A percentile compares a stretch with the other conserved stretches of the same genome.
Evolutionary conservation across 2,113 vertebrate species (phyloP).

Genomic region (Lepus timidus): DNA sequence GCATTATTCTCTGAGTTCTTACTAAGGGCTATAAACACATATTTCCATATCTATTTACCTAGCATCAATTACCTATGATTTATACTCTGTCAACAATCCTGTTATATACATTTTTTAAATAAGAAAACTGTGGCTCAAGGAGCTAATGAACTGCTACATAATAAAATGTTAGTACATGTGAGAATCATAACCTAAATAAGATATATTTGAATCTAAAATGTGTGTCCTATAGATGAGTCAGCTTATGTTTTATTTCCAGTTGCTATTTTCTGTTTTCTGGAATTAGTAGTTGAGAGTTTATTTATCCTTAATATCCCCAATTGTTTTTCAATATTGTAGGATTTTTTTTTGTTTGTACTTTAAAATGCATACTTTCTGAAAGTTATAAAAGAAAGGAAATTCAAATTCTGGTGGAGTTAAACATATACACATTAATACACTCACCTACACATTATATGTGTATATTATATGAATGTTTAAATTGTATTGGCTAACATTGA

Average conservation of each 20-base stretch:
- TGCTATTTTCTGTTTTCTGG: neutral
- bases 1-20: neutral
- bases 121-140: neutral
- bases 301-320: neutral
- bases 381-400: neutral
- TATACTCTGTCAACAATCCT: neutral
- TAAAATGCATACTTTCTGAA: neutral
- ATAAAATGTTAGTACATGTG: neutral
- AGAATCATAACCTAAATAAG: neutral
- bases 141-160: neutral
- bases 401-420: neutral
- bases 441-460: neutral
- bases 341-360: neutral
- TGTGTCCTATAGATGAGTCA: neutral
- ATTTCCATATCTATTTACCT: neutral
- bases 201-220: neutral
- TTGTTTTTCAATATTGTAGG: neutral
- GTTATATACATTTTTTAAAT: neutral
- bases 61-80: neutral
- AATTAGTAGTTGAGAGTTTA: neutral
- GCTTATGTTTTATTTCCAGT: neutral
- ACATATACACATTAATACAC: neutral
- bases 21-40: neutral
- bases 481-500: neutral
- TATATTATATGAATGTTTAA: too few species aligned